Evolutionary conservation across 2,888 invertebrate genomes (phyloP), one percentile per base, ranked within the genome.

Genomic region (Rhamnusium bicolor): DNA sequence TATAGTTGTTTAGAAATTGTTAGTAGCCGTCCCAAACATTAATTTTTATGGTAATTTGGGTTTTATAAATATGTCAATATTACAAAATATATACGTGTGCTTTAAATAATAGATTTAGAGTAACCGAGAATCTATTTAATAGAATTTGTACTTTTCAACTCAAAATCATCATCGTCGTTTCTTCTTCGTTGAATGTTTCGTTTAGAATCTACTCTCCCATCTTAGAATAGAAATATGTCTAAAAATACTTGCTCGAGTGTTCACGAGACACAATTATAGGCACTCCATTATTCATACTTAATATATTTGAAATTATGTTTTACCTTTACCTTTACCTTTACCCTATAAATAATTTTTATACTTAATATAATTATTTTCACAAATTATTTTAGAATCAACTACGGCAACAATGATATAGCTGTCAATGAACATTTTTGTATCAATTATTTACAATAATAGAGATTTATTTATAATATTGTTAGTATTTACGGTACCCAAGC

Each of bases 351-450:
- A 24, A 24, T 6, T 2, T 24, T n/a, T n/a, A n/a, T n/a, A n/a
- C n/a, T n/a, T 24, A 24, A 4, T 24, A 24, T 19, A 8, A 18
- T 51, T 51, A 46, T 3, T 21, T 19, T 46, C 8, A 32, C 47
- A 21, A 10, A 14, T 62, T 21, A 14, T 62, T 63, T 49, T 16
- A 63, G 54, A 0, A 40, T 56, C 24, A 69, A 61, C 72, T 72
- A 72, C 62, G 69, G 61, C 71, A 67, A 75, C 74, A 72, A 69
- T 67, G 67, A 69, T 32, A 10, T 16, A 66, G 32, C 54, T 65
- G 74, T 71, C 74, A 74, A 74, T 74, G 54, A 74, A 47, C 14
- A 46, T 46, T n/a, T 24, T 29, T 0, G 61, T 18, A 58, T 40
- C 56, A 56, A 56, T 56, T 56, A 27, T 32, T 32, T 19, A 58